Percentiles rank a stretch among this genome's conserved stretches.
phyloP scores from a whole-genome alignment of 2,113 vertebrate species.

The Alethe castanea region DNA sequence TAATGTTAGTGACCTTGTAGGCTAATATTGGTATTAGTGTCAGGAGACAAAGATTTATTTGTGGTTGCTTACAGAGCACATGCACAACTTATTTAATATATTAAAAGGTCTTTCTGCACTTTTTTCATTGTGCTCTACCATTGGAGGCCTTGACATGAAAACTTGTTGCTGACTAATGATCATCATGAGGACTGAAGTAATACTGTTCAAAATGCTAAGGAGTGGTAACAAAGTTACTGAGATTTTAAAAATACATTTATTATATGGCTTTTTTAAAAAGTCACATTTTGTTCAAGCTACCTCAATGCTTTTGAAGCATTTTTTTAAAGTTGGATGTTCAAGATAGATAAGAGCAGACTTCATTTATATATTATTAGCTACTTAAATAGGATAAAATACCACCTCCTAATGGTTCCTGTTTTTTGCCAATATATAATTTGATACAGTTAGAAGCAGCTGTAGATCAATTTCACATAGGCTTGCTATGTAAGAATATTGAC shows the following conservation, averaged over 20 bases:
- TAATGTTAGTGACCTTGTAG: background rate
- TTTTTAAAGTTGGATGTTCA: background rate
- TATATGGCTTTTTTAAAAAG: too few relatives aligned
- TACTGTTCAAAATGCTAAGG: background rate
- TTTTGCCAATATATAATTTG: background rate
- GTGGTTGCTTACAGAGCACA: background rate
- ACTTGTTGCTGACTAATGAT: background rate
- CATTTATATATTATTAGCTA: background rate
- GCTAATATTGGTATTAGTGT: background rate
- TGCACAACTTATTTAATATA: background rate
- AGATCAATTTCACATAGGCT: background rate
- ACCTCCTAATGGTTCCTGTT: background rate
- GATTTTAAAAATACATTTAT: background rate
- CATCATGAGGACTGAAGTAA: background rate
- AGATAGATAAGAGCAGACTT: background rate
- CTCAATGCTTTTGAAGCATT: background rate
- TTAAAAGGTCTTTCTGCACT: background rate
- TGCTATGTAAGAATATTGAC: background rate
- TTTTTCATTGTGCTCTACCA: background rate
- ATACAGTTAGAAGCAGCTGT: background rate
- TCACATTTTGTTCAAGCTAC: background rate
- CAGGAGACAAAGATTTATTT: background rate
- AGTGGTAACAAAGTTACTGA: background rate
- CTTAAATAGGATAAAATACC: background rate
- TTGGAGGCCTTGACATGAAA: background rate